Percentiles rank a stretch among this genome's conserved stretches.
These are phyloP conservation scores for Odontophorus gujanensis DNA, from an alignment of 2,113 vertebrate species.

Conservation along the genomic window DNA sequence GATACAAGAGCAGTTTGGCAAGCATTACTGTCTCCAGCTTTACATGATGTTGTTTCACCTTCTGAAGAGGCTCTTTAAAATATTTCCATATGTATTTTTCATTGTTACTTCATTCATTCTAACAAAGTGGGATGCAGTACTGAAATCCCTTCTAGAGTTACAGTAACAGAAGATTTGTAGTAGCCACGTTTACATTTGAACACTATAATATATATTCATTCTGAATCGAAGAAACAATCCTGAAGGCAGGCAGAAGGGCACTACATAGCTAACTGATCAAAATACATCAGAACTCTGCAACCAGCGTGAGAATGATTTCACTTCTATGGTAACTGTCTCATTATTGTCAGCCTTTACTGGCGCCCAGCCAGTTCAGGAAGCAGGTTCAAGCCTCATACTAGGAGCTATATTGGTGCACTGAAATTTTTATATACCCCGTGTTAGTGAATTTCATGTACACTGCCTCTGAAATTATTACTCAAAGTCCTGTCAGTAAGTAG, in stretches of 20 bases:
- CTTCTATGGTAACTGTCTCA: neutral
- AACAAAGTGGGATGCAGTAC: neutral
- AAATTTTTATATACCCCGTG: neutral
- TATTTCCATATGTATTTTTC: neutral
- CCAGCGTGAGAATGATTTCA: neutral
- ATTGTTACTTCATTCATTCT: neutral
- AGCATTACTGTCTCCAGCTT: neutral
- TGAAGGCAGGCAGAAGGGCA: conserved; percentile 1
- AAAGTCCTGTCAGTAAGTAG: neutral
- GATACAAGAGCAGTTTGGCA: neutral
- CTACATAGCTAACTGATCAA: neutral
- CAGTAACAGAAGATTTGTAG: neutral
- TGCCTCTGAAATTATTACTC: neutral
- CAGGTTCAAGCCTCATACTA: neutral
- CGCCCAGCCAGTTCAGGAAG: neutral
- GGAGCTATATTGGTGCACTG: neutral
- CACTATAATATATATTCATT: neutral
- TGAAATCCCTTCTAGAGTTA: neutral
- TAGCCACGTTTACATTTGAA: neutral
- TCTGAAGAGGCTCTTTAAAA: neutral
- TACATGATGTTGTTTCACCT: neutral
- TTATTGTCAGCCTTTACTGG: neutral
- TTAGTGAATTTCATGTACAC: neutral
- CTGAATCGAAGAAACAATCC: neutral
- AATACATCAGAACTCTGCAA: neutral